These are phyloP conservation scores for Caenorhabditis imperialis DNA, from an alignment of 2,888 invertebrate genomes.

Conservation along the genomic window DNA sequence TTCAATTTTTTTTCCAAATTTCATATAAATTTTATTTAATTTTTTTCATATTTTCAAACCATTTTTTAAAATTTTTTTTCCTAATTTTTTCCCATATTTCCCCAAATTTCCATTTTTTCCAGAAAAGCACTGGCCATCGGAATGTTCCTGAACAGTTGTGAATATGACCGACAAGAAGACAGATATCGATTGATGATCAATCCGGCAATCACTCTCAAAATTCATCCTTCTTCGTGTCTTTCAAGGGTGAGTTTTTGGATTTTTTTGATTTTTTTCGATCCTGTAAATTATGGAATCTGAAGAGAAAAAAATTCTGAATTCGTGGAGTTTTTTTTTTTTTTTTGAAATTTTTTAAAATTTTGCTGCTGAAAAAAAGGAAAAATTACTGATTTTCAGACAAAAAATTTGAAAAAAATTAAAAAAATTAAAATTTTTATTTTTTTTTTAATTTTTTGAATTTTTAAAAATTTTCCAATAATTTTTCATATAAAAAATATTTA, in stretches of 20 bases:
- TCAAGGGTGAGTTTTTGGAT: conserved; percentile 33
- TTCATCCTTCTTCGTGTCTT: conserved; percentile 72
- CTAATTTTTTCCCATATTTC: too few relatives aligned
- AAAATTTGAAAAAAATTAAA: too few relatives aligned
- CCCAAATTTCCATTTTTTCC: too few relatives aligned
- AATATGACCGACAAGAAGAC: conserved; percentile 68
- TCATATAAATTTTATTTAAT: neutral
- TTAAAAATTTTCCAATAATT: too few relatives aligned
- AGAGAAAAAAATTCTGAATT: conserved; percentile 2
- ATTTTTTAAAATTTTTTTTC: neutral
- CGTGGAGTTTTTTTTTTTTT: neutral
- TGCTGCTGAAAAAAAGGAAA: too few relatives aligned
- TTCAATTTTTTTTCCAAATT: neutral
- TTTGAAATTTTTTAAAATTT: neutral
- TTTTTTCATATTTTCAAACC: neutral
- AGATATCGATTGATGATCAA: conserved; percentile 67
- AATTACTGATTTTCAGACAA: too few relatives aligned
- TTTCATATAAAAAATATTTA: too few relatives aligned
- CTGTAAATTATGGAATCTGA: too few relatives aligned
- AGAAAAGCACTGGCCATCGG: conserved; percentile 71
- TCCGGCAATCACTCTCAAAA: conserved; percentile 65
- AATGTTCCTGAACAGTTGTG: conserved; percentile 71
- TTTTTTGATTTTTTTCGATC: too few relatives aligned
- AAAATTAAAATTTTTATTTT: too few relatives aligned
- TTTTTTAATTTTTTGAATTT: too few relatives aligned